phyloP scores from a whole-genome alignment of 2,113 vertebrate genomes.

The Athene noctua region DNA sequence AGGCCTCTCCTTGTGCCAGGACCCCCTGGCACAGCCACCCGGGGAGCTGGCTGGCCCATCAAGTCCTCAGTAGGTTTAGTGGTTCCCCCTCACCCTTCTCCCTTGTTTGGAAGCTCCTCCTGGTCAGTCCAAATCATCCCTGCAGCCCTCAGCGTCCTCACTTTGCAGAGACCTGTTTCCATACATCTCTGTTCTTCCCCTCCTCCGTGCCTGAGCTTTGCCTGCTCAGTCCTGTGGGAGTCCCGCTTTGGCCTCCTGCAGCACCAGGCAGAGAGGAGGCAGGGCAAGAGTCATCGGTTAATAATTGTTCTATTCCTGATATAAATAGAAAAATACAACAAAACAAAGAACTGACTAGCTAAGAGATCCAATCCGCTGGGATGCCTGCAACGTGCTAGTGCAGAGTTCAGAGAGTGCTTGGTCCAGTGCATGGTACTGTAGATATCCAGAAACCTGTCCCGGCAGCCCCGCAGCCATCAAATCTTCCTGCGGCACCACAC shows the following conservation, averaged over 20 bases:
- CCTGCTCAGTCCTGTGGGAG: neutral
- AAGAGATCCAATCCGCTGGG: conserved; percentile 9
- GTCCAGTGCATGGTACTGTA: conserved; percentile 58
- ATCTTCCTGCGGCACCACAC: neutral
- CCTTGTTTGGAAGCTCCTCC: neutral
- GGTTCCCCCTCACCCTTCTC: conserved; percentile 23
- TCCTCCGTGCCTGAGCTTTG: neutral
- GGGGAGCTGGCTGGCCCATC: neutral
- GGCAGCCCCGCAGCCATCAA: neutral
- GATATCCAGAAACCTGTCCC: neutral
- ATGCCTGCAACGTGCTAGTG: conserved; percentile 4
- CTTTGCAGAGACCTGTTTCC: neutral
- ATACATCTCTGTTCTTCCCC: neutral
- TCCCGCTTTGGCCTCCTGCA: neutral
- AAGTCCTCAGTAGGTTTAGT: conserved; percentile 59
- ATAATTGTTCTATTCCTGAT: conserved; percentile 36
- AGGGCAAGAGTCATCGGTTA: conserved; percentile 32
- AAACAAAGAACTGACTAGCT: conserved; percentile 57
- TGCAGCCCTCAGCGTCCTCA: neutral
- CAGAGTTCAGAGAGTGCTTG: conserved; percentile 42
- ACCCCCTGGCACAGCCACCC: neutral
- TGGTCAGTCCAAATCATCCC: neutral
- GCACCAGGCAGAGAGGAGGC: conserved; percentile 3
- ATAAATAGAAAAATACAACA: conserved; percentile 66
- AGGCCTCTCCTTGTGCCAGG: neutral